Base-by-base conservation (phyloP, 92 coral and sea anemone species). In the Parazoanthus swiftii region DNA sequence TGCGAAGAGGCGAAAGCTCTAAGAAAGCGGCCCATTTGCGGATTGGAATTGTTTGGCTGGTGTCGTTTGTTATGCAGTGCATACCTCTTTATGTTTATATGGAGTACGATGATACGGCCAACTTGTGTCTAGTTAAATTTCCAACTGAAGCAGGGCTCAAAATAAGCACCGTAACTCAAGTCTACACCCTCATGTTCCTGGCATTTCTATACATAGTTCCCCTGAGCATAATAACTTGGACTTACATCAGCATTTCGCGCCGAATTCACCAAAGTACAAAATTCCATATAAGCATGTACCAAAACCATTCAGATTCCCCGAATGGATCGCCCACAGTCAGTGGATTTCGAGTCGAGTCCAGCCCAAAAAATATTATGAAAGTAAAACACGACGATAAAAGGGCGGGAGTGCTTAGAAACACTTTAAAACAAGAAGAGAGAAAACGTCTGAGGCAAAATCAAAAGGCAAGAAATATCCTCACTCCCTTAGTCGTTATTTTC, bases 191-290 rank as follows among this genome's bases (percentile, higher is more conserved):
- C 13, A n/a, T 50, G 6, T 83, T 83, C 14, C 38, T 83, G 9
- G 77, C 86, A 72, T 83, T 83, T 35, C 59, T 68, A 1, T 83
- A 83, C 50, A 29, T 83, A 83, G 70, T 83, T 4, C 86, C 86
- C 4, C 37, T 83, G 63, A 54, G 23, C 10, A 26, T 68, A 42
- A 83, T 83, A 5, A 67, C 77, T 58, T 68, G 86, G 86, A 83
- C 86, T 1, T 59, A 83, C 26, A 67, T 68, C 46, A 44, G 66
- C 51, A 83, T 83, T 13, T 83, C 86, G 23, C 86, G 51, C 39
- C 86, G 86, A 72, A 83, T 83, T 33, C 63, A 75, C 1, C 59
- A 83, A 29, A 83, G 86, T 75, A 83, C 39, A 66, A 14, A 20
- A 4, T 83, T 83, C 73, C 35, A 83, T 38, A 83, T 70, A 26